A percentile compares a stretch with the other conserved stretches of the same genome.
Conservation (phyloP, 2,113 vertebrate genomes). For the Heptranchias perlo region DNA sequence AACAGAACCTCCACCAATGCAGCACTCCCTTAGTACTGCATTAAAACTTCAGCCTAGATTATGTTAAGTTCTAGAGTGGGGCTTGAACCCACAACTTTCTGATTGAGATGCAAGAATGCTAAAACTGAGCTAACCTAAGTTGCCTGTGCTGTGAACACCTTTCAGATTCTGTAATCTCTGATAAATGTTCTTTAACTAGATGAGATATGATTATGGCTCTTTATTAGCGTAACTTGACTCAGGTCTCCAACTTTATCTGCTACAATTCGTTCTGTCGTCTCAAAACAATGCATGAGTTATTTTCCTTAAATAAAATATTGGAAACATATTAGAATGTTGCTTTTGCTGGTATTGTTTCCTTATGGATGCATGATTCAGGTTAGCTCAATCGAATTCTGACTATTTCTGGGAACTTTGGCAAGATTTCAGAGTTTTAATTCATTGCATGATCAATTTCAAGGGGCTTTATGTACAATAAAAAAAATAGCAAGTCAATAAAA, state of each 20-base stretch:
- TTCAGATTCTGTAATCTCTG: neutral
- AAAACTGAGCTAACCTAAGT: no score
- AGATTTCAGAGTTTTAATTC: neutral
- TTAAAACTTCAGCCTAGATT: no score
- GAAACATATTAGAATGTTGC: neutral
- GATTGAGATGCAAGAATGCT: no score
- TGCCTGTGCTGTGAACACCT: neutral
- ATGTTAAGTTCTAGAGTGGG: no score
- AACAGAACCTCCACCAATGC: no score
- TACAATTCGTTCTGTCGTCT: neutral
- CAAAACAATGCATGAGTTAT: neutral
- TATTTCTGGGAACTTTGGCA: neutral
- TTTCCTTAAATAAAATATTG: neutral
- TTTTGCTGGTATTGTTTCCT: neutral
- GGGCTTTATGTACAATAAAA: neutral
- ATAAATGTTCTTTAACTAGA: constrained; percentile 5
- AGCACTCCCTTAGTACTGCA: no score
- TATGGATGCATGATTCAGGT: neutral
- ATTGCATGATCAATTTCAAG: neutral
- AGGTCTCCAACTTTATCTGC: neutral
- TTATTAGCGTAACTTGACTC: neutral
- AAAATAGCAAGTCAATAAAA: neutral
- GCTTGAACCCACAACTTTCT: no score
- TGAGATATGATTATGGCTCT: neutral
- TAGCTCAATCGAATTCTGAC: neutral